A percentile compares a stretch with the other conserved stretches of the same genome.
phyloP scores from a whole-genome alignment of 2,797 vertebrate species.

The Brachyalestes nurse region DNA sequence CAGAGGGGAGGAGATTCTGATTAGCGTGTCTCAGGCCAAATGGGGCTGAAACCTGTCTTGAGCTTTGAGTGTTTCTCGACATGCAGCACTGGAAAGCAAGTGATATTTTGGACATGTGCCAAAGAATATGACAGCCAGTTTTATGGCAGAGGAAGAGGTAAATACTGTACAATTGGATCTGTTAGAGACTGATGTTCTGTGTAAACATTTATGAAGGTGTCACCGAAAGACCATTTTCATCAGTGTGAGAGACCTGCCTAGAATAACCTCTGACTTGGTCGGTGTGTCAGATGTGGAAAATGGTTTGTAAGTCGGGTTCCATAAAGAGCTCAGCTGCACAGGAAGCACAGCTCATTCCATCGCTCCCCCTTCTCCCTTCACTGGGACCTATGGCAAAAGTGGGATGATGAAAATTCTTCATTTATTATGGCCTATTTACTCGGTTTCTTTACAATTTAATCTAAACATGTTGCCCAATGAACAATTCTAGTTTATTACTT shows the following conservation, averaged over 20 bases:
- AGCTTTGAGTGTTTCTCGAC: neutral
- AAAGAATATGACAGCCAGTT: neutral
- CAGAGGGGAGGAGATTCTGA: slow-evolving; percentile 5
- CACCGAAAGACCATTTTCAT: slow-evolving; percentile 4
- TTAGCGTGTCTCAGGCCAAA: neutral
- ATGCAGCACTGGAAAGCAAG: neutral
- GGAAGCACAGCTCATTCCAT: slow-evolving; percentile 9
- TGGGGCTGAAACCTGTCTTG: neutral
- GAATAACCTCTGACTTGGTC: slow-evolving; percentile 15
- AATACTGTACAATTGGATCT: neutral
- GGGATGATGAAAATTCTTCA: slow-evolving; percentile 1
- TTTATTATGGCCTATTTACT: neutral
- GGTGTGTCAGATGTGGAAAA: slow-evolving; percentile 14
- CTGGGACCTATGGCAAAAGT: neutral
- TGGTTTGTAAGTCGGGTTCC: neutral
- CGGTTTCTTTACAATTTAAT: too few relatives aligned
- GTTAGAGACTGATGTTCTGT: slow-evolving; percentile 5
- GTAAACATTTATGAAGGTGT: slow-evolving; percentile 11
- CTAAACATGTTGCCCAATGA: too few relatives aligned
- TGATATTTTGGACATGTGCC: neutral
- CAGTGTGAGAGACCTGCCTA: slow-evolving; percentile 4
- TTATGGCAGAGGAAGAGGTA: neutral
- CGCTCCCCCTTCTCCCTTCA: neutral
- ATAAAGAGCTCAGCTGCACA: neutral
- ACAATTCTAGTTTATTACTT: too few relatives aligned